Percentiles rank a stretch among this genome's conserved stretches.
phyloP scores from a whole-genome alignment of 2,113 vertebrate genomes.

The Plestiodon gilberti region DNA sequence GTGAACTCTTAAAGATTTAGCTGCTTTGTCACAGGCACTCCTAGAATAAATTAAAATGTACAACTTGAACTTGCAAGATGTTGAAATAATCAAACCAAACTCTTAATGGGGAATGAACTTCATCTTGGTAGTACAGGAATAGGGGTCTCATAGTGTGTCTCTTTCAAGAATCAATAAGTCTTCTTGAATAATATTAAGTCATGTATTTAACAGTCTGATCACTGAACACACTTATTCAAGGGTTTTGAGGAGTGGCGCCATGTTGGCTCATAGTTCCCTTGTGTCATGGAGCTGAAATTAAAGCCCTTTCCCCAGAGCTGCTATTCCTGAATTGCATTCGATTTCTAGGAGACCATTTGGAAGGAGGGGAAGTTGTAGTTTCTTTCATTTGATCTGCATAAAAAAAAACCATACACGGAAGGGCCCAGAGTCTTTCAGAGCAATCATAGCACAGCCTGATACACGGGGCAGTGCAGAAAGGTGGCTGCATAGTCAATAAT shows the following conservation, averaged over 20 bases:
- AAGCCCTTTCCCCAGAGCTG: conserved; percentile 30
- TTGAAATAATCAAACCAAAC: conserved; percentile 60
- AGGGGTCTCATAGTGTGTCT: conserved; percentile 21
- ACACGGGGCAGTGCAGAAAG: too few relatives aligned
- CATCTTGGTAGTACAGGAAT: conserved; percentile 46
- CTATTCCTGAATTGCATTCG: conserved; percentile 18
- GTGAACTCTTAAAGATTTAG: conserved; percentile 61
- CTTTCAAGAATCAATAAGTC: conserved; percentile 62
- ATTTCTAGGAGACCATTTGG: conserved; percentile 25
- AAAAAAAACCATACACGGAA: not conserved
- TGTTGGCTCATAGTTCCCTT: conserved; percentile 11
- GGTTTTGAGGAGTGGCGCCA: conserved; percentile 31
- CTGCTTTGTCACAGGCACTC: conserved; percentile 42
- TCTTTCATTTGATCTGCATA: not conserved
- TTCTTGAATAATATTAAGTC: conserved; percentile 56
- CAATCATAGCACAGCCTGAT: not conserved
- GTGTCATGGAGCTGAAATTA: conserved; percentile 53
- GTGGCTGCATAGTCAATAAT: too few relatives aligned
- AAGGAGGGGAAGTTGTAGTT: conserved; percentile 16
- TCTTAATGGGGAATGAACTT: conserved; percentile 51
- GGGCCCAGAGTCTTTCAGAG: not conserved
- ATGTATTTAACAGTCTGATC: conserved; percentile 34
- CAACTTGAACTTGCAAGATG: conserved; percentile 51
- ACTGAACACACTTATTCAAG: conserved; percentile 42
- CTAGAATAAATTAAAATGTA: conserved; percentile 64